Conservation (phyloP, 2,888 invertebrate genomes). For the Beris chalybata region DNA sequence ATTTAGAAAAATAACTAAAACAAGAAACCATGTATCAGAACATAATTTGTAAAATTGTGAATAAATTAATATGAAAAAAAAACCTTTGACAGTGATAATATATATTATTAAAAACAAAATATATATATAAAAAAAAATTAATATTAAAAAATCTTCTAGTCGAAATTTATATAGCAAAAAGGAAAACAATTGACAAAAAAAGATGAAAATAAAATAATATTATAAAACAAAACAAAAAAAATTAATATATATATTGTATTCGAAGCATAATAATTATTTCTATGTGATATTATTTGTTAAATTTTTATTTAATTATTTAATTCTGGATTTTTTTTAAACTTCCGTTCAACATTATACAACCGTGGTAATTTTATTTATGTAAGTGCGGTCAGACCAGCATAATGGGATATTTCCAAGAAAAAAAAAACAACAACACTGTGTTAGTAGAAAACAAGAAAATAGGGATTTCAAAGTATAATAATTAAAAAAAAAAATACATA, state of each 20-base stretch:
- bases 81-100: constrained; percentile 33
- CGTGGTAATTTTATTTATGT: no score
- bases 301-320: constrained; percentile 10
- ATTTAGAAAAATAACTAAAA: neutral
- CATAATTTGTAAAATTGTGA: constrained; percentile 31
- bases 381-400: no score
- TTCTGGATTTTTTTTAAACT: neutral
- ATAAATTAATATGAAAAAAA: constrained; percentile 23
- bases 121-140: constrained; percentile 16
- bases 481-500: no score
- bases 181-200: constrained; percentile 9
- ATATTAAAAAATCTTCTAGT: constrained; percentile 29
- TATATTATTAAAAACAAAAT: constrained; percentile 20
- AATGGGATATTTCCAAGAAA: no score
- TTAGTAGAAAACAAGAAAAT: no score
- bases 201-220: constrained; percentile 7
- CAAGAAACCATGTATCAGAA: constrained; percentile 9
- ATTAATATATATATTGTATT: constrained; percentile 7
- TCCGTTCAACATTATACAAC: neutral
- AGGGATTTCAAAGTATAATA: no score
- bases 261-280: constrained; percentile 20
- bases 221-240: constrained; percentile 4
- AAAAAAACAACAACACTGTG: no score
- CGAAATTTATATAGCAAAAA: constrained; percentile 33
- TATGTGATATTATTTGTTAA: constrained; percentile 28